Conservation (phyloP, 1,140 invertebrate species). For the Bombus ignitus region DNA sequence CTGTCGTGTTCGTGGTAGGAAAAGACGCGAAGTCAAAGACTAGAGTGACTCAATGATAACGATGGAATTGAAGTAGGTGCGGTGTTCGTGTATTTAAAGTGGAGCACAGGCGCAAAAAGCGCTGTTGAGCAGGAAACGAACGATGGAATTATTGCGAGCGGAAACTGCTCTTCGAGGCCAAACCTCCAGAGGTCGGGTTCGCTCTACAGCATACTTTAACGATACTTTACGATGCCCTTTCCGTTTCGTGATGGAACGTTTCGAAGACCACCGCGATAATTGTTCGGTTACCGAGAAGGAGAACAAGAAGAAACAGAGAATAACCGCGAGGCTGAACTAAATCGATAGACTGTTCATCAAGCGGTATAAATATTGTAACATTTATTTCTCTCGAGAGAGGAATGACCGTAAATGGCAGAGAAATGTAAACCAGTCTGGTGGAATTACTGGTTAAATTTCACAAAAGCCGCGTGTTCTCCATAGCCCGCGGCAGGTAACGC, state of each 20-base stretch:
- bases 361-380: neutral
- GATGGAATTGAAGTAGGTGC: slow-evolving; percentile 20
- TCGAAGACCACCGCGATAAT: neutral
- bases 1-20: slow-evolving; percentile 14
- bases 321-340: neutral
- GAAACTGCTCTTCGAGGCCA: neutral
- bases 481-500: neutral
- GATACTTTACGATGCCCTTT: neutral
- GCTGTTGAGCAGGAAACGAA: neutral
- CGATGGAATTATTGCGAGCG: slow-evolving; percentile 10
- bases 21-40: slow-evolving; percentile 11
- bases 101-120: slow-evolving; percentile 21
- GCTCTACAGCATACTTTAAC: neutral
- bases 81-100: neutral
- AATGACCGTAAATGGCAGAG: neutral
- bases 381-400: neutral
- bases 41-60: slow-evolving; percentile 45
- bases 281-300: neutral
- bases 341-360: neutral
- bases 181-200: neutral
- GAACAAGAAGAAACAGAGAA: neutral
- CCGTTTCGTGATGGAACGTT: neutral
- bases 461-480: neutral
- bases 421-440: neutral
- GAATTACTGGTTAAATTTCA: slow-evolving; percentile 19